phyloP scores from a whole-genome alignment of 2,113 vertebrate genomes.

The Steatornis caripensis region DNA sequence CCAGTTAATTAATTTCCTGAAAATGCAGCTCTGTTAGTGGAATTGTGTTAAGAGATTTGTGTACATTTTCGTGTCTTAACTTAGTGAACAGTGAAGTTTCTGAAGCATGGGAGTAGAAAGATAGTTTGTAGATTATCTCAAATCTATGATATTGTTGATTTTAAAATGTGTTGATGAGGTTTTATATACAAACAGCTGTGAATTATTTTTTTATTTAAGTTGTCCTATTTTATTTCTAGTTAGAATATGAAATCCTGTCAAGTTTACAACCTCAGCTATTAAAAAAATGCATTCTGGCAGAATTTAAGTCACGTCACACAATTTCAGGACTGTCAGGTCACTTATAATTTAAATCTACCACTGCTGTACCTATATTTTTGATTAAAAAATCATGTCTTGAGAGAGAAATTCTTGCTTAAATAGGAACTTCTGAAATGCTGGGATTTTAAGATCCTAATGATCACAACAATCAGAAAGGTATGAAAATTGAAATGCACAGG shows the following conservation, averaged over 20 bases:
- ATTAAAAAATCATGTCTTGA: background rate
- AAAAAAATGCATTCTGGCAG: background rate
- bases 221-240: background rate
- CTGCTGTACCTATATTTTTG: background rate
- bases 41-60: background rate
- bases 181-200: background rate
- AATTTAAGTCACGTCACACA: background rate
- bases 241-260: background rate
- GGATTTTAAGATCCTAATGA: background rate
- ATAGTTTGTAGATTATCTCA: background rate
- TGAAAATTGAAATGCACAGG: background rate
- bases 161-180: background rate
- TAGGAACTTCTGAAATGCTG: background rate
- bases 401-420: background rate
- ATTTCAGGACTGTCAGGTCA: background rate
- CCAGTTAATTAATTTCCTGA: background rate
- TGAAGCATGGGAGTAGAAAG: background rate
- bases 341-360: background rate
- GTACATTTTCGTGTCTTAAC: background rate
- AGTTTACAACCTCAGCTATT: background rate
- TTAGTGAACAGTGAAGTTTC: background rate
- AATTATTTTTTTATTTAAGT: background rate
- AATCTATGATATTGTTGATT: background rate
- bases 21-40: background rate
- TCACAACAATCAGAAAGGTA: background rate